phyloP scores from a whole-genome alignment of 2,888 invertebrate species.

The Mimas tiliae region DNA sequence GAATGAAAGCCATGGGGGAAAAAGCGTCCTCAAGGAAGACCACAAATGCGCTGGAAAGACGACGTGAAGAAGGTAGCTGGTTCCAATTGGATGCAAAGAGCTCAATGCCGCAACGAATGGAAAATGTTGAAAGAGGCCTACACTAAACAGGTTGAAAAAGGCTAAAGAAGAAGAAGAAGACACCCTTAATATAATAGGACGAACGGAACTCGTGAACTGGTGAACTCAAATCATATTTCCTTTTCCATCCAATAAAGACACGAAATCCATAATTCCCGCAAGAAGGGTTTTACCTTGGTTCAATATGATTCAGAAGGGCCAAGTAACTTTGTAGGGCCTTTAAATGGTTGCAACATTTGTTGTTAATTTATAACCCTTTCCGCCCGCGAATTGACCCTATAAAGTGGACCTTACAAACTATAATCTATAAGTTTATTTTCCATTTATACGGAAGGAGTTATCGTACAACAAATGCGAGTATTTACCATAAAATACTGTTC shows the following conservation, averaged over 20 bases:
- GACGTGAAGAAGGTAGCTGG: too few species aligned
- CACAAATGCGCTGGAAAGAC: too few species aligned
- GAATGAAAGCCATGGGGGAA: too few species aligned
- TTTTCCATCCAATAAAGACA: not conserved
- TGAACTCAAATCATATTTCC: not conserved
- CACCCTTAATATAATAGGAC: too few species aligned
- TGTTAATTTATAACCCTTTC: constrained; percentile 9
- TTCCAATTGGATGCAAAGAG: too few species aligned
- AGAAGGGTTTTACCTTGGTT: not conserved
- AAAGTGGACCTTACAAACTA: constrained; percentile 1
- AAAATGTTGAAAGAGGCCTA: too few species aligned
- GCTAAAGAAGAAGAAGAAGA: too few species aligned
- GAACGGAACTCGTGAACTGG: not conserved
- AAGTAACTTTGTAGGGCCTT: not conserved
- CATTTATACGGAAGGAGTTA: not conserved
- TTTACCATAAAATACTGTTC: too few species aligned
- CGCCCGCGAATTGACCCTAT: constrained; percentile 1
- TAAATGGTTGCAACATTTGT: constrained; percentile 9
- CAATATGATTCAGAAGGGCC: not conserved
- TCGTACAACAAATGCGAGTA: too few species aligned
- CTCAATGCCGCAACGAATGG: too few species aligned
- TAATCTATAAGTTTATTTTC: not conserved
- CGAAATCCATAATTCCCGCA: not conserved
- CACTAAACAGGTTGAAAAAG: too few species aligned
- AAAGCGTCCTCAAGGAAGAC: too few species aligned